Conservation (phyloP, 2,113 vertebrate species). For the Crotophaga sulcirostris region DNA sequence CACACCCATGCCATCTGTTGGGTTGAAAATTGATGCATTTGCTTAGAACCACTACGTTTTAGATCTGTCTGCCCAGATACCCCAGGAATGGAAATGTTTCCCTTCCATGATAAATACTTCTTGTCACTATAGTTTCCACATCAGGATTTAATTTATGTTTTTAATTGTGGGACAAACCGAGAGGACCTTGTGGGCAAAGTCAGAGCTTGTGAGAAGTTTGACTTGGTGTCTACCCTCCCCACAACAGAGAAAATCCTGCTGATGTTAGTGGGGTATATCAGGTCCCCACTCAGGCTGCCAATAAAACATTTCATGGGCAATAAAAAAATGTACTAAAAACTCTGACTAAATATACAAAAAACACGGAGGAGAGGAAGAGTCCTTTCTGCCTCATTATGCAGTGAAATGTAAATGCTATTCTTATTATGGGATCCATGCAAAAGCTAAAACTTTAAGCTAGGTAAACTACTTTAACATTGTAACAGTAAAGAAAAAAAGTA, state of each 20-base stretch:
- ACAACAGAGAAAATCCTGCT: neutral
- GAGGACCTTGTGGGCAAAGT: neutral
- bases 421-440: neutral
- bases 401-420: neutral
- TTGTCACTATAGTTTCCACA: neutral
- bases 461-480: neutral
- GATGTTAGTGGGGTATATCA: neutral
- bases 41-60: slow-evolving; percentile 61
- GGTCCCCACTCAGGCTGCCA: neutral
- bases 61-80: slow-evolving; percentile 46
- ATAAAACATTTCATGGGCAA: slow-evolving; percentile 1
- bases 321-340: neutral
- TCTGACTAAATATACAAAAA: neutral
- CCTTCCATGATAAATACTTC: neutral
- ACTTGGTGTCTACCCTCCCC: neutral
- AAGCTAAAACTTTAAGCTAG: neutral
- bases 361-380: neutral
- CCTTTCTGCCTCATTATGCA: neutral
- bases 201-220: neutral
- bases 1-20: slow-evolving; percentile 80
- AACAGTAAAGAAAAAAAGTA: neutral
- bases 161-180: neutral
- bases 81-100: slow-evolving; percentile 3
- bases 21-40: slow-evolving; percentile 63
- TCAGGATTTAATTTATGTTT: neutral